Evolutionary conservation across 2,888 invertebrate species (phyloP).

Genomic region (Dorcus parallelipipedus): DNA sequence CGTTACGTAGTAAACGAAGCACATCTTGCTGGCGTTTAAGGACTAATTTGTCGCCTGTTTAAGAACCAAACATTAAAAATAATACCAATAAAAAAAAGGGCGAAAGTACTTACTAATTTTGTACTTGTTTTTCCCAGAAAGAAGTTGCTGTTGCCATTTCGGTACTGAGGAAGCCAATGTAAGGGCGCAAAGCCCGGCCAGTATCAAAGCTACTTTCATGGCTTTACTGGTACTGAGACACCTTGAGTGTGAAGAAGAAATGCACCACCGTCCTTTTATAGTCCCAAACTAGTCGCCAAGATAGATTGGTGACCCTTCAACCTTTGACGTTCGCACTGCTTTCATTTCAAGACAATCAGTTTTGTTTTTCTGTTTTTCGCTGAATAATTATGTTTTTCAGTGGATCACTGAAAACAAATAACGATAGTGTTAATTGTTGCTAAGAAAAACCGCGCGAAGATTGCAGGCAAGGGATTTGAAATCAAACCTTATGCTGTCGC

Average conservation of each 20-base stretch:
- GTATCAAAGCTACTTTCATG: conserved; percentile 27
- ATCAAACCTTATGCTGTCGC: too few relatives aligned
- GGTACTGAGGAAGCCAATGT: conserved; percentile 38
- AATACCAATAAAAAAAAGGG: too few relatives aligned
- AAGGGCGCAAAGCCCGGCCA: conserved; percentile 30
- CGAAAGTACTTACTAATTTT: too few relatives aligned
- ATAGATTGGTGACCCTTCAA: not conserved
- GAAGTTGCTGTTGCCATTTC: too few relatives aligned
- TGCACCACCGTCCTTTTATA: conserved; percentile 6
- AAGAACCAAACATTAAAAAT: not conserved
- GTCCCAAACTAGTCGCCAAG: not conserved
- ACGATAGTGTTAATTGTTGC: too few relatives aligned
- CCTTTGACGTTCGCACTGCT: not conserved
- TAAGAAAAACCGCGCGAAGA: too few relatives aligned
- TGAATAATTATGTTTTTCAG: too few relatives aligned
- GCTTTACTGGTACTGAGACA: not conserved
- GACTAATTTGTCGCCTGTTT: conserved; percentile 24
- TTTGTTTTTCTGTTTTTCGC: too few relatives aligned
- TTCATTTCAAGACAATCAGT: too few relatives aligned
- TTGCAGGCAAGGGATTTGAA: too few relatives aligned
- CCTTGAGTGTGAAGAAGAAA: conserved; percentile 2
- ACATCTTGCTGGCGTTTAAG: conserved; percentile 47
- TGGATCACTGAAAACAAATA: too few relatives aligned
- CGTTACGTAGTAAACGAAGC: conserved; percentile 58
- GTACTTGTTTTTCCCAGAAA: too few relatives aligned